A percentile compares a stretch with the other conserved stretches of the same genome.
These are phyloP conservation scores for Hydrolagus colliei DNA, from an alignment of 2,797 vertebrate species.

Conservation along the genomic window DNA sequence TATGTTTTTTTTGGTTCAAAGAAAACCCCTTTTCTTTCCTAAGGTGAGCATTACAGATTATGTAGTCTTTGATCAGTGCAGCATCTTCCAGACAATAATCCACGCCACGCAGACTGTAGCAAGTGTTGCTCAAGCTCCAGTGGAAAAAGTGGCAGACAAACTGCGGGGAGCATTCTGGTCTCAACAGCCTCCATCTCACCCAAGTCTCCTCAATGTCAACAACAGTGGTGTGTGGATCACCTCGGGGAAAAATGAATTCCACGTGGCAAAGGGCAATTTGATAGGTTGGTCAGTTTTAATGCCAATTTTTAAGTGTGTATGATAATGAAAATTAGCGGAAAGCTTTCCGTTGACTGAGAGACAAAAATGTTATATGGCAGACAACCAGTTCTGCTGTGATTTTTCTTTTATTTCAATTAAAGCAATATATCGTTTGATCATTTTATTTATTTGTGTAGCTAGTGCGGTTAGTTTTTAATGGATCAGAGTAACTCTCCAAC, in stretches of 20 bases:
- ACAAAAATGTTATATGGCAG: not conserved
- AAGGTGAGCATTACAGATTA: constrained; percentile 92
- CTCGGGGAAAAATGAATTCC: constrained; percentile 85
- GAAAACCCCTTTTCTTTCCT: not conserved
- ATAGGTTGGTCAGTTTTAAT: constrained; percentile 59
- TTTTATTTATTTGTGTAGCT: not conserved
- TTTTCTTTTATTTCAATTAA: not conserved
- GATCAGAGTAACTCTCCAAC: not conserved
- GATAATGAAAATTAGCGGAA: not conserved
- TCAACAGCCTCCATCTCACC: constrained; percentile 85
- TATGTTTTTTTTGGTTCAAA: not conserved
- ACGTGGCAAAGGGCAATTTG: constrained; percentile 83
- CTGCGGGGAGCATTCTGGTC: constrained; percentile 84
- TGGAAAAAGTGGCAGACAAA: constrained; percentile 82
- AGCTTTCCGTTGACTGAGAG: not conserved
- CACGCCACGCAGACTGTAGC: constrained; percentile 86
- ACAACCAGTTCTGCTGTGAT: not conserved
- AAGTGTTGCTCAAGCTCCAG: constrained; percentile 76
- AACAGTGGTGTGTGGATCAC: constrained; percentile 83
- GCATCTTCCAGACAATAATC: constrained; percentile 84
- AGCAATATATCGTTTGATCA: not conserved
- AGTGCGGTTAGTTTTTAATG: not conserved
- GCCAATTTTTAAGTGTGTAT: too few species aligned
- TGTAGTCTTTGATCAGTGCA: constrained; percentile 90
- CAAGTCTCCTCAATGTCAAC: constrained; percentile 79